Conservation (phyloP, 2,113 vertebrate genomes). For the Clinocottus analis region DNA sequence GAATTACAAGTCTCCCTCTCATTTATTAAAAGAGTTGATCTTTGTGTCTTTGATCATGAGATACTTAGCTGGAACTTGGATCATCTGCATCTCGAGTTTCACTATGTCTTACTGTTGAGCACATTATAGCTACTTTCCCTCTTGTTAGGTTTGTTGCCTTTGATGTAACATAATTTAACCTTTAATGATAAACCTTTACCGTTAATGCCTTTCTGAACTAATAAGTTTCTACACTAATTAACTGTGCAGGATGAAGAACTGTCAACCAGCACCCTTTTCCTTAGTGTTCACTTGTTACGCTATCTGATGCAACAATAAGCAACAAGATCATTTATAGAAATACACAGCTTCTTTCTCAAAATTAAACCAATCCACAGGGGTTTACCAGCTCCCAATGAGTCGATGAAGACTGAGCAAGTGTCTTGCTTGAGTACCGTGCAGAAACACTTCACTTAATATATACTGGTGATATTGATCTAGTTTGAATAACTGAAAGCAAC, state of each 20-base stretch:
- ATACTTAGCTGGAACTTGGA: background rate
- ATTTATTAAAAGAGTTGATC: background rate
- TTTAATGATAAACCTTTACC: too few relatives aligned
- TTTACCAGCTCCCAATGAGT: background rate
- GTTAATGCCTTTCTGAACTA: too few relatives aligned
- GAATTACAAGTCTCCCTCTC: background rate
- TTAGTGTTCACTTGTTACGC: background rate
- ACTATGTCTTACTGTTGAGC: background rate
- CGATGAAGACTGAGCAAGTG: background rate
- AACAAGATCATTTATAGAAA: background rate
- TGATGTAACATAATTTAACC: background rate
- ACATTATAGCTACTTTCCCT: background rate
- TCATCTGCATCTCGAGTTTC: background rate
- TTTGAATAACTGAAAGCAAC: background rate
- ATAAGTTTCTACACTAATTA: background rate
- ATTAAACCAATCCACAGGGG: background rate
- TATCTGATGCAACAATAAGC: background rate
- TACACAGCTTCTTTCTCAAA: background rate
- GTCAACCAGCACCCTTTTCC: background rate
- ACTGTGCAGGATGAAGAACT: background rate
- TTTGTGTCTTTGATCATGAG: background rate
- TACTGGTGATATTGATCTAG: background rate
- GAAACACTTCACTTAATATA: background rate
- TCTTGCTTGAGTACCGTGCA: background rate
- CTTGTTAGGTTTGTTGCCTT: background rate